A percentile compares a stretch with the other conserved stretches of the same genome.
phyloP scores from a whole-genome alignment of 2,113 vertebrate genomes.

The Orcinus orca region DNA sequence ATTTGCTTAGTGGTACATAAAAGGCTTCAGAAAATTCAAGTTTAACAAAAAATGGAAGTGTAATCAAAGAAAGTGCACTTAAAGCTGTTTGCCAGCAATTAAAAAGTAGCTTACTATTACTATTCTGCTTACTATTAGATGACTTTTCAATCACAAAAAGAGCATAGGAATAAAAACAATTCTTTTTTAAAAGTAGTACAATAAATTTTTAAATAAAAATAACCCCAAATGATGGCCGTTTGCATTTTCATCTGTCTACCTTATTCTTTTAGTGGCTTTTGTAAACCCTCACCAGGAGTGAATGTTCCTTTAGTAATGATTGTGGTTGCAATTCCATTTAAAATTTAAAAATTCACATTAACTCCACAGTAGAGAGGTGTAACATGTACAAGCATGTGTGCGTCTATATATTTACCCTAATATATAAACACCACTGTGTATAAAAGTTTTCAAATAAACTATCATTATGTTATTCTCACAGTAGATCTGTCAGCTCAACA shows the following conservation, averaged over 20 bases:
- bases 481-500: constrained; percentile 79
- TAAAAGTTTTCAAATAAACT: constrained; percentile 81
- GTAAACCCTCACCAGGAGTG: constrained; percentile 49
- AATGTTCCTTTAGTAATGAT: constrained; percentile 52
- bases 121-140: constrained; percentile 67
- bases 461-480: constrained; percentile 80
- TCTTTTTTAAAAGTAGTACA: constrained; percentile 60
- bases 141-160: constrained; percentile 67
- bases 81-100: constrained; percentile 85
- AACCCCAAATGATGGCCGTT: constrained; percentile 56
- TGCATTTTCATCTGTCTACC: constrained; percentile 13
- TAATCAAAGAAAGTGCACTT: constrained; percentile 89
- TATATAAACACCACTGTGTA: constrained; percentile 79
- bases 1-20: constrained; percentile 85
- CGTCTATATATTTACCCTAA: constrained; percentile 69
- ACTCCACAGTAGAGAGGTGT: constrained; percentile 57
- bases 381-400: constrained; percentile 62
- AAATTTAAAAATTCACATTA: constrained; percentile 69
- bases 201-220: constrained; percentile 46
- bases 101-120: constrained; percentile 67
- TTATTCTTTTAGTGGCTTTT: constrained; percentile 68
- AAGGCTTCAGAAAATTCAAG: constrained; percentile 83
- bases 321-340: constrained; percentile 72
- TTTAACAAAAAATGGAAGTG: constrained; percentile 84
- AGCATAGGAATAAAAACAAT: constrained; percentile 45